Evolutionary conservation across 2,797 vertebrate species (phyloP), one percentile per base, ranked within the genome.

Genomic region (Leptatherina wallacei): DNA sequence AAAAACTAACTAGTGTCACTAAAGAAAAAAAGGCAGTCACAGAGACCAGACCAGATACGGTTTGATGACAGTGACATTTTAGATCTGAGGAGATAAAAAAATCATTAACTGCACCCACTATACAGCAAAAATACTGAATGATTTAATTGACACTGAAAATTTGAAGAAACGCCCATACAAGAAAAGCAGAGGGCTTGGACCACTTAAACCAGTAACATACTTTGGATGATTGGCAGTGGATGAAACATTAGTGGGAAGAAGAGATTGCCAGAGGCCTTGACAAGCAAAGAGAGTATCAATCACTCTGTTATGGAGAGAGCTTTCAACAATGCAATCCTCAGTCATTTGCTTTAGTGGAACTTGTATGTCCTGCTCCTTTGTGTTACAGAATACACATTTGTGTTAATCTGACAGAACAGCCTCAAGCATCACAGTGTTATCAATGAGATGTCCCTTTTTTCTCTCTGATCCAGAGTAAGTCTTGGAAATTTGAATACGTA

Each of bases 161-260:
- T 70, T 71, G 73, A 84, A 81, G 56, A 76, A 73, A 75, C 62
- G 69, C 54, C 56, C 24, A 32, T 55, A 2, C 14, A 69, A 42
- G 60, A 30, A 22, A 42, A 42, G 56, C 14, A 61, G 66, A 69
- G 22, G 62, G 81, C 68, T 65, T 36, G 60, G 57, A 60, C 66
- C 67, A 56, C 14, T 18, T 57, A 77, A 85, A 82, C 70, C 62
- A 83, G 18, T 49, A 63, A 40, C 73, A 88, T 77, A 88, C 65
- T 87, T 85, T 88, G 81, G 73, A 69, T 85, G 84, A 90, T 75
- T 82, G 86, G 71, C 80, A 88, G 78, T 27, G 84, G 69, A 86
- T 18, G 49, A 84, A 77, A 73, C 77, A 59, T 81, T 83, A 81
- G 69, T 69, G 67, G 84, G 83, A 83, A 75, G 78, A 85, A 81